phyloP scores from a whole-genome alignment of 2,113 vertebrate genomes.

The Gasterosteus nipponicus region DNA sequence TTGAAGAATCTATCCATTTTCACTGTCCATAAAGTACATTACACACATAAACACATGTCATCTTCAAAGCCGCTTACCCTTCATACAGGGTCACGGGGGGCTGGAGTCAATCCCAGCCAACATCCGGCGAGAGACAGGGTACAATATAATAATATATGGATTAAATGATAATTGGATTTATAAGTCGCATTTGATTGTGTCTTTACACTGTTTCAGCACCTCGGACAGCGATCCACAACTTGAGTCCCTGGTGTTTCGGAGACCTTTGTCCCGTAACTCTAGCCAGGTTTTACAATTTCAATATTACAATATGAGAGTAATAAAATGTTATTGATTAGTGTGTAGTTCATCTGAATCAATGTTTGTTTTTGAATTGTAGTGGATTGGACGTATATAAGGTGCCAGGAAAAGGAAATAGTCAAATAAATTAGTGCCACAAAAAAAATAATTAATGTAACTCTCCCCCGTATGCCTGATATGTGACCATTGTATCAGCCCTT shows the following conservation, averaged over 20 bases:
- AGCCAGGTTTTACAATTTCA: background rate
- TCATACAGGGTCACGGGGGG: too few species aligned
- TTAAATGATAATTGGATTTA: background rate
- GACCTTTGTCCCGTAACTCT: too few species aligned
- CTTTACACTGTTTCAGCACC: slow-evolving; percentile 56
- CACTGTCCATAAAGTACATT: background rate
- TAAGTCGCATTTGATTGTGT: background rate
- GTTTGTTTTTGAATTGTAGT: background rate
- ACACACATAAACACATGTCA: too few species aligned
- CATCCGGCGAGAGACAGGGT: too few species aligned
- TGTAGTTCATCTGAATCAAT: background rate
- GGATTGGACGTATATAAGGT: background rate
- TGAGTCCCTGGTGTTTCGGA: background rate
- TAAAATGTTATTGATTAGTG: background rate
- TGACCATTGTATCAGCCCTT: background rate
- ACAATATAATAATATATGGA: too few species aligned
- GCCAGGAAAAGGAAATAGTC: background rate
- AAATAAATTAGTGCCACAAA: background rate
- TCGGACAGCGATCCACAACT: slow-evolving; percentile 55
- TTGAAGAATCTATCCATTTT: background rate
- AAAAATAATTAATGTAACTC: too few species aligned
- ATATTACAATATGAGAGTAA: background rate
- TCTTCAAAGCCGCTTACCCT: too few species aligned
- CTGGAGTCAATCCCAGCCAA: too few species aligned
- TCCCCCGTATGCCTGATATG: too few species aligned